Percentiles rank a stretch among this genome's conserved stretches.
These are phyloP conservation scores for Pemphigus obesinymphae DNA, from an alignment of 1,140 invertebrate species.

Conservation along the genomic window DNA sequence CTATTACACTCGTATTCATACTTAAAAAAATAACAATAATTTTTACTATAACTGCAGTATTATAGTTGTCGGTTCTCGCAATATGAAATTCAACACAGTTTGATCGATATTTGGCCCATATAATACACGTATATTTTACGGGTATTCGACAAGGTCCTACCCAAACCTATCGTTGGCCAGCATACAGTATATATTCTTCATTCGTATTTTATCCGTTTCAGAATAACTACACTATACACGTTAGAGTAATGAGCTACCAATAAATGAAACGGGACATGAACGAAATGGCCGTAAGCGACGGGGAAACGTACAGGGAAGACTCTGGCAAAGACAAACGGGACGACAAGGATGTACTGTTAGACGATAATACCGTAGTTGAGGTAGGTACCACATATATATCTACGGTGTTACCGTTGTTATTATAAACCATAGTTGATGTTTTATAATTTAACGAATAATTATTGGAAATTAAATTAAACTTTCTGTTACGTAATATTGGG, in stretches of 20 bases:
- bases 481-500: no score
- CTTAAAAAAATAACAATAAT: not conserved
- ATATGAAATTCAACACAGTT: not conserved
- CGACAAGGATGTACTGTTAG: not conserved
- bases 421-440: no score
- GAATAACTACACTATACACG: not conserved
- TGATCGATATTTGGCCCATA: constrained; percentile 11
- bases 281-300: not conserved
- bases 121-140: not conserved
- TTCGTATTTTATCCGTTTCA: not conserved
- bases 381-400: no score
- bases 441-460: no score
- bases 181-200: not conserved
- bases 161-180: no score
- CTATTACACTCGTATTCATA: not conserved
- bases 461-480: no score
- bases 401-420: no score
- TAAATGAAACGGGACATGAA: not conserved
- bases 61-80: no score
- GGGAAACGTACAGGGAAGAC: not conserved
- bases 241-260: not conserved
- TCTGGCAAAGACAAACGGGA: not conserved
- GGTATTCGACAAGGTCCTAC: not conserved
- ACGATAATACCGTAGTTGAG: not conserved
- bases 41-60: not conserved